phyloP scores from a whole-genome alignment of 2,797 vertebrate species.

The Propithecus deckenii region DNA sequence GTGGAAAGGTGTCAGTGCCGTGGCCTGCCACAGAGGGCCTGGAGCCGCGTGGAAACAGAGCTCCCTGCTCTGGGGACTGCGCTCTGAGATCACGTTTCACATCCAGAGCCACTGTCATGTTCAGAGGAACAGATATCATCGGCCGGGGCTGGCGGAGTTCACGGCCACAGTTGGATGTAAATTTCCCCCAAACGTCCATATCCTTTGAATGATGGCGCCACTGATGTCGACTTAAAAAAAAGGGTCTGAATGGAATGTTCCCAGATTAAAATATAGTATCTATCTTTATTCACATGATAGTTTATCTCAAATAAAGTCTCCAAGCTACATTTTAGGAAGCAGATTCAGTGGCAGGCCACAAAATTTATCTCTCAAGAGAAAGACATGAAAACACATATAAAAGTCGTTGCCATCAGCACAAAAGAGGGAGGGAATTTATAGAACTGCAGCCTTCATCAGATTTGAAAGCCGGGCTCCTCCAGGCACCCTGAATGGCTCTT shows the following conservation, averaged over 20 bases:
- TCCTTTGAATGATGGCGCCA: not conserved
- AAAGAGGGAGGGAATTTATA: not conserved
- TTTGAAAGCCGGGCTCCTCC: not conserved
- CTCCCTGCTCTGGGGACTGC: not conserved
- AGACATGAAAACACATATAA: conserved; percentile 55
- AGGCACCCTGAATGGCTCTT: not conserved
- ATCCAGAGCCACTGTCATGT: rapidly evolving
- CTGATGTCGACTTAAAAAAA: not conserved
- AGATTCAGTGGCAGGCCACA: conserved; percentile 18
- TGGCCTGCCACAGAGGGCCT: rapidly evolving
- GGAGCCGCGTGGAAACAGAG: rapidly evolving
- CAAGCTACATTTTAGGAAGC: conserved; percentile 46
- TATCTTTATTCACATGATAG: conserved; percentile 45
- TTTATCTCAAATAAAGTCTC: conserved; percentile 62
- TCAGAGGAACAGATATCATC: not conserved
- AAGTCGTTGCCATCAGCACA: conserved; percentile 16
- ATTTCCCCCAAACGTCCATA: not conserved
- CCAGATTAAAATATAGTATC: conserved; percentile 50
- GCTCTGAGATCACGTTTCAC: not conserved
- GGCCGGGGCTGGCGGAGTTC: not conserved
- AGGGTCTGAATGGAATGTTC: not conserved
- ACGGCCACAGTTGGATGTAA: not conserved
- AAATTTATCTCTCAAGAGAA: conserved; percentile 52
- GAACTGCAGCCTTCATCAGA: not conserved
- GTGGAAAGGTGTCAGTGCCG: rapidly evolving